Percentiles rank a stretch among this genome's conserved stretches.
Evolutionary conservation across 2,113 vertebrate genomes (phyloP).

Genomic region (Sterna hirundo): DNA sequence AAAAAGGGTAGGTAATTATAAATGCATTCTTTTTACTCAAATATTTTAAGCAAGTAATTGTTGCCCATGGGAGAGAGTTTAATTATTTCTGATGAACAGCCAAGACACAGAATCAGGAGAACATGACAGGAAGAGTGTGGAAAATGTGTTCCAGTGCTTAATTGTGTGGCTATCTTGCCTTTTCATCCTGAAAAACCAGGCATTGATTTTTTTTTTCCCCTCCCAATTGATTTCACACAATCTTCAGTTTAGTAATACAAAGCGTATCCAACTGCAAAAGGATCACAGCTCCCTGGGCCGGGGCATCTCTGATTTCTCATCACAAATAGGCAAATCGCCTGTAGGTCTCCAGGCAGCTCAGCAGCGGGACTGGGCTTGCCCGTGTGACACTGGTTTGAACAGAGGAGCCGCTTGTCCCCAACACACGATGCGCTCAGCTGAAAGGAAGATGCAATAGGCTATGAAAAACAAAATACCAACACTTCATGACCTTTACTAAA

Average conservation of each 20-base stretch:
- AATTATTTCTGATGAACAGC: slow-evolving; percentile 81
- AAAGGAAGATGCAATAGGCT: background rate
- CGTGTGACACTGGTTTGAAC: background rate
- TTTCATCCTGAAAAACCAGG: slow-evolving; percentile 69
- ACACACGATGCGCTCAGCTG: background rate
- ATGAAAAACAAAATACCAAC: background rate
- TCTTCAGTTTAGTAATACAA: slow-evolving; percentile 67
- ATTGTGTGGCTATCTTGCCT: slow-evolving; percentile 73
- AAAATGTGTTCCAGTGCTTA: slow-evolving; percentile 69
- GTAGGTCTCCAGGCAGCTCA: background rate
- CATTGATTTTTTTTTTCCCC: slow-evolving; percentile 70
- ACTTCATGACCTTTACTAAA: background rate
- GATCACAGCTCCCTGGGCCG: background rate
- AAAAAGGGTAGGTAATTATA: slow-evolving; percentile 77
- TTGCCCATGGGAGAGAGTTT: slow-evolving; percentile 80
- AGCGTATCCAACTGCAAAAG: slow-evolving; percentile 46
- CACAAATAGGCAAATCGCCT: background rate
- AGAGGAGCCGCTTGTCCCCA: background rate
- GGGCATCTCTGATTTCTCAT: background rate
- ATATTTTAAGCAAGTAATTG: slow-evolving; percentile 81
- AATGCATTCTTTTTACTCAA: slow-evolving; percentile 76
- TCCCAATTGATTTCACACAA: slow-evolving; percentile 75
- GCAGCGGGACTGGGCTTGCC: background rate
- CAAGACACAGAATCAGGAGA: slow-evolving; percentile 65
- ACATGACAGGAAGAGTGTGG: slow-evolving; percentile 66